phyloP scores from a whole-genome alignment of 2,888 invertebrate species.

The Polydrusus pterygomalis region DNA sequence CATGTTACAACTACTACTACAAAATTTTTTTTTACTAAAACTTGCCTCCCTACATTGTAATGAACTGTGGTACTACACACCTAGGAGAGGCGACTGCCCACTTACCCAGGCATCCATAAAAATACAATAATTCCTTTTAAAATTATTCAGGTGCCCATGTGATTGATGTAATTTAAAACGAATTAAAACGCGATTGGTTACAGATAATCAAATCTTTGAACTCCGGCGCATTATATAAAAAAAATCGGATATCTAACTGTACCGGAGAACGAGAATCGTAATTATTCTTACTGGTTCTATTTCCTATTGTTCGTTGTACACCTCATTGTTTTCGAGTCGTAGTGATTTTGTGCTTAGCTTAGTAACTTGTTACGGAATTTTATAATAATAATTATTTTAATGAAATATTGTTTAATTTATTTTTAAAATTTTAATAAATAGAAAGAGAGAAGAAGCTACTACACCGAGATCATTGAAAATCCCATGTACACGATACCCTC shows the following conservation, averaged over 20 bases:
- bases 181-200: slow-evolving; percentile 27
- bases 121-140: background rate
- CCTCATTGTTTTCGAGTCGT: slow-evolving; percentile 38
- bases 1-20: no score
- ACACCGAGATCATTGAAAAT: no score
- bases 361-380: slow-evolving; percentile 19
- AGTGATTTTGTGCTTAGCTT: slow-evolving; percentile 34
- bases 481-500: no score
- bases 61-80: no score
- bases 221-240: slow-evolving; percentile 21
- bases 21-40: no score
- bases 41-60: no score
- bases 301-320: slow-evolving; percentile 41
- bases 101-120: no score
- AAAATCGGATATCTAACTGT: slow-evolving; percentile 42
- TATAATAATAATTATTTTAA: slow-evolving; percentile 23
- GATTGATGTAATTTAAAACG: slow-evolving; percentile 11
- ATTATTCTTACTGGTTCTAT: slow-evolving; percentile 38
- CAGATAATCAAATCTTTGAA: slow-evolving; percentile 37
- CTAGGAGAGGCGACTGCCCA: no score
- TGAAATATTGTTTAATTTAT: no score
- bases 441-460: no score
- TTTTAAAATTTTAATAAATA: no score
- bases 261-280: slow-evolving; percentile 29
- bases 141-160: background rate